Evolutionary conservation across 2,888 invertebrate genomes (phyloP).

Genomic region (Drosophila silvestris): DNA sequence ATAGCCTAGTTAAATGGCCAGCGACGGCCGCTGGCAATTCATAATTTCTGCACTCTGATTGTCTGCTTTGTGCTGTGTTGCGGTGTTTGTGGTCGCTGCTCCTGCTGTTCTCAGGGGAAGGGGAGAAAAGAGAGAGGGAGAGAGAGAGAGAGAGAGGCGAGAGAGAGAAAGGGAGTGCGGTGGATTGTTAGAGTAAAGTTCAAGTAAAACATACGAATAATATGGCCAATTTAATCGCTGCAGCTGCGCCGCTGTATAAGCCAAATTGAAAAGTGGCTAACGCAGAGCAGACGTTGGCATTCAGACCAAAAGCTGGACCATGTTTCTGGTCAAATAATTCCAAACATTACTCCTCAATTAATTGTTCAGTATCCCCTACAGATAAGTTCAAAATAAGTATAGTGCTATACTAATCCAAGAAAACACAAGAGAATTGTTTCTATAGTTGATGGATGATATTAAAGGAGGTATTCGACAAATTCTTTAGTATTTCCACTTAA

Average conservation of each 20-base stretch:
- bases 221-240: constrained; percentile 70
- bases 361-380: constrained; percentile 17
- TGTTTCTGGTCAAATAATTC: constrained; percentile 20
- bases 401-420: background rate
- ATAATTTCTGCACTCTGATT: constrained; percentile 65
- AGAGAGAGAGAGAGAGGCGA: no score
- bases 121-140: background rate
- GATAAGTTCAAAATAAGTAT: background rate
- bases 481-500: background rate
- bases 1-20: constrained; percentile 61
- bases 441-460: background rate
- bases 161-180: no score
- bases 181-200: constrained; percentile 22
- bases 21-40: constrained; percentile 62
- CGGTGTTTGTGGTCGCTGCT: constrained; percentile 31
- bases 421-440: background rate
- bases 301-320: constrained; percentile 35
- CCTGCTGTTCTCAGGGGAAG: background rate
- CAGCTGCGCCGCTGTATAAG: constrained; percentile 62
- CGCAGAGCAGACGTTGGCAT: constrained; percentile 57
- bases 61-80: constrained; percentile 36
- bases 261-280: constrained; percentile 59
- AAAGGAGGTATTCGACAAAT: no score
- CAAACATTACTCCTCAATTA: constrained; percentile 25
- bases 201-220: constrained; percentile 56